Evolutionary conservation across 2,113 vertebrate genomes (phyloP).

Genomic region (Varanus salvator): DNA sequence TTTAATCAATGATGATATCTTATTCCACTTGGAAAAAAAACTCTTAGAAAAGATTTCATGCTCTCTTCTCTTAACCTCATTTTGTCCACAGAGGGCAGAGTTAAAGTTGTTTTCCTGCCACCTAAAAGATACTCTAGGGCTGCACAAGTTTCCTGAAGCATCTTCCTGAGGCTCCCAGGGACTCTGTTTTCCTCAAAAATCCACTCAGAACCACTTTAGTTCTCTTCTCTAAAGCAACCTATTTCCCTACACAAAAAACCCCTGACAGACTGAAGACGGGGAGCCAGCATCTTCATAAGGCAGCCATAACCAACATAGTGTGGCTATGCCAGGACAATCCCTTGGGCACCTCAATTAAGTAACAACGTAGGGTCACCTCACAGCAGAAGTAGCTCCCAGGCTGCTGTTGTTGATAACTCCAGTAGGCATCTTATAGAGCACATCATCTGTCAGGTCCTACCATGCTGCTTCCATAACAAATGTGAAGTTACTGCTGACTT

Average conservation of each 20-base stretch:
- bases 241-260: background rate
- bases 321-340: background rate
- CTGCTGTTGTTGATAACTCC: background rate
- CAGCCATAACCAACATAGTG: background rate
- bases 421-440: background rate
- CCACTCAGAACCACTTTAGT: background rate
- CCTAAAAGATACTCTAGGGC: conserved; percentile 33
- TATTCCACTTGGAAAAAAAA: background rate
- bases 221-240: background rate
- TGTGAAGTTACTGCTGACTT: background rate
- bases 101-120: conserved; percentile 17
- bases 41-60: conserved; percentile 21
- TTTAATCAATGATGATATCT: conserved; percentile 57
- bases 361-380: background rate
- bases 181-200: background rate
- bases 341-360: background rate
- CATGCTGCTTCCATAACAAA: background rate
- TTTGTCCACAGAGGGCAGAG: conserved; percentile 22
- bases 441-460: background rate
- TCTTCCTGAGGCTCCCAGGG: background rate
- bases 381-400: background rate
- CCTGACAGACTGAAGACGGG: background rate
- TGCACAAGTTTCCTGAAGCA: conserved; percentile 1
- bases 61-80: background rate
- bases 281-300: background rate